These are phyloP conservation scores for Scomber colias DNA, from an alignment of 2,113 vertebrate species.

Conservation along the genomic window DNA sequence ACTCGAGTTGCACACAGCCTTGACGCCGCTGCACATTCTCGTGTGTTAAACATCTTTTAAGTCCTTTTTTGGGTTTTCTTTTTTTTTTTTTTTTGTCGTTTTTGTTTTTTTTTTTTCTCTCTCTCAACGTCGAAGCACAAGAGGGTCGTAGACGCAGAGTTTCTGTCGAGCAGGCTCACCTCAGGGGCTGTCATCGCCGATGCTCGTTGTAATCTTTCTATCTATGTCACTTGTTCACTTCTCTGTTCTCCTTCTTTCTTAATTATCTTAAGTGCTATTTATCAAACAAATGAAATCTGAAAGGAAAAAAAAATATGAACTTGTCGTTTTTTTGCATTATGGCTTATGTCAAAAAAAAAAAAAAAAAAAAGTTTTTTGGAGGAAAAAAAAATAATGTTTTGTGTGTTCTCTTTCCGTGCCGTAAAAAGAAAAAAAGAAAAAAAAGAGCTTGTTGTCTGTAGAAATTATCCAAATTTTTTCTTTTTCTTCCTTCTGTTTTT, in stretches of 20 bases:
- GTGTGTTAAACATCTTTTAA: constrained; percentile 38
- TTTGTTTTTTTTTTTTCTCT: no score
- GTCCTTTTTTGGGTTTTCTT: constrained; percentile 22
- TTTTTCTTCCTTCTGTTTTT: constrained; percentile 78
- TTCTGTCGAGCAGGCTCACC: constrained; percentile 92
- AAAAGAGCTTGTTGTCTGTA: constrained; percentile 95
- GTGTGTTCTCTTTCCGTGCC: constrained; percentile 93
- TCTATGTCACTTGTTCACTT: constrained; percentile 92
- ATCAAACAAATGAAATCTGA: constrained; percentile 87
- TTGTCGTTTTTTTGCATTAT: constrained; percentile 98
- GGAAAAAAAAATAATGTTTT: constrained; percentile 85
- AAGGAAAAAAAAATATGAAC: constrained; percentile 82
- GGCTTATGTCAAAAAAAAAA: constrained; percentile 88
- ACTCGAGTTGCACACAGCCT: constrained; percentile 48
- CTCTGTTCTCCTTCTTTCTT: constrained; percentile 90
- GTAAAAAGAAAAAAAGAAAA: constrained; percentile 86
- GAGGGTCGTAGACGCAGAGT: constrained; percentile 82
- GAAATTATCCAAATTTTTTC: constrained; percentile 89
- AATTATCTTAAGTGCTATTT: constrained; percentile 99
- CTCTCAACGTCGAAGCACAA: constrained; percentile 77
- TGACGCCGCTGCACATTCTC: constrained; percentile 27
- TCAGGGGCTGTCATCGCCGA: constrained; percentile 93
- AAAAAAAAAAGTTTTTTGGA: constrained; percentile 79
- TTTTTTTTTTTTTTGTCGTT: no score
- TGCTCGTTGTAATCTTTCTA: constrained; percentile 90